phyloP scores from a whole-genome alignment of 2,888 invertebrate species.

The Drosophila engyochracea region DNA sequence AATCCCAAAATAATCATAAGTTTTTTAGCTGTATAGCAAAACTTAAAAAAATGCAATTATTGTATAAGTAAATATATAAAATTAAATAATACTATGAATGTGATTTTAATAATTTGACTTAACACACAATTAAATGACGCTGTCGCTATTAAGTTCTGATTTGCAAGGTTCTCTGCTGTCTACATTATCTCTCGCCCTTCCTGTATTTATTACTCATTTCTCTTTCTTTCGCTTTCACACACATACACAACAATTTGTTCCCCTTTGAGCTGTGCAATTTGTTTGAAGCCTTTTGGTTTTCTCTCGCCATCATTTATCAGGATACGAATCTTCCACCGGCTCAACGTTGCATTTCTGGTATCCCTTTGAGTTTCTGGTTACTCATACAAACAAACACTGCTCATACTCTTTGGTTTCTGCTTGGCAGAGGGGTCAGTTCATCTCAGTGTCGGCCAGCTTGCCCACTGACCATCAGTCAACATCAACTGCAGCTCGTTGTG shows the following conservation, averaged over 20 bases:
- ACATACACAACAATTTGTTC: background rate
- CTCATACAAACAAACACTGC: conserved; percentile 1
- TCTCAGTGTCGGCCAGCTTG: conserved; percentile 15
- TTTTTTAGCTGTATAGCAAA: no score
- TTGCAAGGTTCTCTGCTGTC: background rate
- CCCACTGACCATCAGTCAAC: conserved; percentile 47
- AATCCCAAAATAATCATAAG: background rate
- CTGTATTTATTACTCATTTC: background rate
- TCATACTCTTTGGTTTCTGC: background rate
- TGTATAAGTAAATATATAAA: background rate
- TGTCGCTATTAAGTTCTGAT: background rate
- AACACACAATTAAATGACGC: background rate
- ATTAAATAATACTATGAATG: background rate
- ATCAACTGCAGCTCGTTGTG: conserved; percentile 39
- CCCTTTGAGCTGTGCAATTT: conserved; percentile 16
- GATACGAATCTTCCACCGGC: conserved; percentile 11
- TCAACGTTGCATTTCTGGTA: conserved; percentile 6
- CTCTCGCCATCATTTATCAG: conserved; percentile 35
- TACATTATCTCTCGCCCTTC: background rate
- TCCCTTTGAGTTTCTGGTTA: conserved; percentile 18
- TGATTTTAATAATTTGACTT: background rate
- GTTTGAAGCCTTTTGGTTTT: conserved; percentile 1
- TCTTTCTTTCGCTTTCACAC: background rate
- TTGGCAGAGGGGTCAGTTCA: background rate
- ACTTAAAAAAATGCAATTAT: background rate